Evolutionary conservation across 2,797 vertebrate genomes (phyloP).

Genomic region (Gymnocypris eckloni): DNA sequence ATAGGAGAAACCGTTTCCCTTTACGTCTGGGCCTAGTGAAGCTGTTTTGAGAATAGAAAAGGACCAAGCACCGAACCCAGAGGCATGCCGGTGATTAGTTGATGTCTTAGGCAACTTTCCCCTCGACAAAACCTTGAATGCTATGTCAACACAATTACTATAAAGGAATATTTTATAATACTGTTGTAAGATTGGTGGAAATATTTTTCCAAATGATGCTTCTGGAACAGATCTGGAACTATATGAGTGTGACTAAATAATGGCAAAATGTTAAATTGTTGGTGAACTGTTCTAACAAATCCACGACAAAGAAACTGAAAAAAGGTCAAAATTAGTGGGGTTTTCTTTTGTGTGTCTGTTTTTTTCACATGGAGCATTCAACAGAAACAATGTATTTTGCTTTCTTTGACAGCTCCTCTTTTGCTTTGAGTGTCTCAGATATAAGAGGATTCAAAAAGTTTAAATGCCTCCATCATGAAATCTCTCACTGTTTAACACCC

Average conservation of each 20-base stretch:
- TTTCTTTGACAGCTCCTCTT: slow-evolving; percentile 27
- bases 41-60: background rate
- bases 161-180: background rate
- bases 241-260: background rate
- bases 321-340: background rate
- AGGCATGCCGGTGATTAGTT: background rate
- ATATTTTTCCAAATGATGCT: background rate
- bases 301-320: background rate
- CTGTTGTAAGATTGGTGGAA: background rate
- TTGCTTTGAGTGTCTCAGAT: slow-evolving; percentile 33
- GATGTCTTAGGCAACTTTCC: background rate
- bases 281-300: background rate
- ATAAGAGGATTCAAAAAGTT: slow-evolving; percentile 61
- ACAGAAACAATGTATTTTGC: background rate
- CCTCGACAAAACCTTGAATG: background rate
- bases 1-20: background rate
- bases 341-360: background rate
- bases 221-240: background rate
- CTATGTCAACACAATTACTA: background rate
- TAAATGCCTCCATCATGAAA: slow-evolving; percentile 70
- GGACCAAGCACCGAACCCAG: background rate
- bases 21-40: background rate
- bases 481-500: slow-evolving; percentile 49
- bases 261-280: background rate
- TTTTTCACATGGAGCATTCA: background rate